A percentile compares a stretch with the other conserved stretches of the same genome.
Evolutionary conservation across 37 sponge, comb jelly and placozoan species (phyloP).

Genomic region (Oscarella lobularis): DNA sequence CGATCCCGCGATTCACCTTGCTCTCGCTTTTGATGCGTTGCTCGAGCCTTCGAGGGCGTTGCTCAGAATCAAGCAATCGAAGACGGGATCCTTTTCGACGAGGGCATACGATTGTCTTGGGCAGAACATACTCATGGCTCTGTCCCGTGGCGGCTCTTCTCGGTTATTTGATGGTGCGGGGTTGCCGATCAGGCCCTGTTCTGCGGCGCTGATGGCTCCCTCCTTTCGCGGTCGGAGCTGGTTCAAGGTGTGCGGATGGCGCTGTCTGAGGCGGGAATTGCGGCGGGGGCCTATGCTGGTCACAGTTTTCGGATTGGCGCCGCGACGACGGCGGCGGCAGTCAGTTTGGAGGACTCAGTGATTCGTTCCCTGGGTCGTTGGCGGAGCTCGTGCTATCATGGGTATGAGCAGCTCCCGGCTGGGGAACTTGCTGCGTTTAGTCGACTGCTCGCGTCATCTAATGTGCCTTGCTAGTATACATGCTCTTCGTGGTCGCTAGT

Average conservation of each 20-base stretch:
- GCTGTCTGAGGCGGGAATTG: neutral
- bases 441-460: no score
- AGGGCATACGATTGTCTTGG: neutral
- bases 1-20: neutral
- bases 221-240: neutral
- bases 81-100: slow-evolving; percentile 10
- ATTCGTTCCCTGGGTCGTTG: slow-evolving; percentile 1
- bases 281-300: slow-evolving; percentile 3
- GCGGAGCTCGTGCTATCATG: no score
- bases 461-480: no score
- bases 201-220: neutral
- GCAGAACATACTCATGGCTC: slow-evolving; percentile 5
- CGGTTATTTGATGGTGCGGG: no score
- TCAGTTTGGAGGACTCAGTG: neutral
- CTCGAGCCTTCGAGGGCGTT: neutral
- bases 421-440: no score
- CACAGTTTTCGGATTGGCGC: neutral
- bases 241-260: neutral
- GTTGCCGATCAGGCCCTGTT: no score
- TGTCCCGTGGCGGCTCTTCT: slow-evolving; percentile 4
- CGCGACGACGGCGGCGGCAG: neutral
- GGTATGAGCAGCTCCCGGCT: no score
- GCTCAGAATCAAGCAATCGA: neutral
- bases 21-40: neutral
- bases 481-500: no score